Conservation (phyloP, 2,113 vertebrate species). For the Hippocampus guttulatus region DNA sequence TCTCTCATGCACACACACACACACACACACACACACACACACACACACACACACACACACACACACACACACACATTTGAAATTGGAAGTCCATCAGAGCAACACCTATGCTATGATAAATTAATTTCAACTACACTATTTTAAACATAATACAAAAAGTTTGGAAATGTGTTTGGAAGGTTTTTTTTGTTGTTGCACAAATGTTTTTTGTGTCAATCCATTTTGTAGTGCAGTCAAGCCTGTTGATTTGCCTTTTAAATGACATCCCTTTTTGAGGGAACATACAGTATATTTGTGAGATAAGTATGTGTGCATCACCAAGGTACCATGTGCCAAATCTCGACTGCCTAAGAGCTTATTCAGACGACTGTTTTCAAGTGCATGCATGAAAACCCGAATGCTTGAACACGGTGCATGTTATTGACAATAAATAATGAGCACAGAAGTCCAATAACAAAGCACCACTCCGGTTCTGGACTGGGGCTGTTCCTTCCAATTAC, state of each 20-base stretch:
- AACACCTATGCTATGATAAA: slow-evolving; percentile 14
- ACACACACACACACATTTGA: neutral
- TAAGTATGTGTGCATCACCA: neutral
- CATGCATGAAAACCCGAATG: too few relatives aligned
- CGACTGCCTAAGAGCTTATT: too few relatives aligned
- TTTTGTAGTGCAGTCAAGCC: neutral
- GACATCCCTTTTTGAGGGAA: neutral
- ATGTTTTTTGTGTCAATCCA: neutral
- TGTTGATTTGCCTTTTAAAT: neutral
- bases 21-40: neutral
- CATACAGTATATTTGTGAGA: neutral
- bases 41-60: too few relatives aligned
- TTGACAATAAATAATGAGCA: too few relatives aligned
- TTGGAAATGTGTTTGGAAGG: neutral
- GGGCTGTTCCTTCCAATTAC: too few relatives aligned
- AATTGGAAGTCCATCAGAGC: slow-evolving; percentile 16
- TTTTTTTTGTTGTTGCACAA: neutral
- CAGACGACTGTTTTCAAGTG: too few relatives aligned
- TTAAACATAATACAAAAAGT: neutral
- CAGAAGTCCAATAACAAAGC: too few relatives aligned
- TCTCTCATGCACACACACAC: neutral
- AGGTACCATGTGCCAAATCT: too few relatives aligned
- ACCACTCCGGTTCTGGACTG: too few relatives aligned
- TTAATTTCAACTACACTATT: slow-evolving; percentile 2
- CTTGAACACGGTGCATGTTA: too few relatives aligned